A percentile compares a stretch with the other conserved stretches of the same genome.
Conservation (phyloP, 2,888 invertebrate genomes). For the Tinea pellionella region DNA sequence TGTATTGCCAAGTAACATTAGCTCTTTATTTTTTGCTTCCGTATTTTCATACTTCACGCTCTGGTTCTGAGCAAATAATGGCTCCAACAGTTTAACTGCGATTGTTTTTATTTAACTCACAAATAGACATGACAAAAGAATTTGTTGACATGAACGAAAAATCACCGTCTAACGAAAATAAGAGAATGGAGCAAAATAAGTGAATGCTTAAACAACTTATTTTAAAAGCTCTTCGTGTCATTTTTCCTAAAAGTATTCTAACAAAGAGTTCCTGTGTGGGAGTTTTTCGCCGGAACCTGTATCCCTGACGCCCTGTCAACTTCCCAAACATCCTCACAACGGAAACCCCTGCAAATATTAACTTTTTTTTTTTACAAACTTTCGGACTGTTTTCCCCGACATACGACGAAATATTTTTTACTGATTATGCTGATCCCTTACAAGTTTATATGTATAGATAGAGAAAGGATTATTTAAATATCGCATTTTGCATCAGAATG, state of each 20-base stretch:
- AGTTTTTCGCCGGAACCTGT: background rate
- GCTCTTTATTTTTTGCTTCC: background rate
- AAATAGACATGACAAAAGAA: background rate
- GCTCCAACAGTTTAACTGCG: background rate
- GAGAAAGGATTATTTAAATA: background rate
- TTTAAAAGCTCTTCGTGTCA: slow-evolving; percentile 26
- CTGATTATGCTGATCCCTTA: slow-evolving; percentile 5
- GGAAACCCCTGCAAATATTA: slow-evolving; percentile 10
- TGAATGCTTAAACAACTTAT: slow-evolving; percentile 39
- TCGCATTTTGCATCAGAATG: no score
- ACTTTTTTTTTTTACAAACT: slow-evolving; percentile 8
- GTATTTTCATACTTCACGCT: background rate
- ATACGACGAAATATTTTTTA: background rate
- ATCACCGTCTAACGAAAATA: background rate
- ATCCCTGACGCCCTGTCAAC: background rate
- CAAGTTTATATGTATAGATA: background rate
- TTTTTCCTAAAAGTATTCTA: slow-evolving; percentile 26
- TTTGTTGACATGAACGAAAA: background rate
- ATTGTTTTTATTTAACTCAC: background rate
- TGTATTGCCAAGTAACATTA: background rate
- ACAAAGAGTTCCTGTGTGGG: slow-evolving; percentile 18
- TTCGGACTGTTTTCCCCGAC: background rate
- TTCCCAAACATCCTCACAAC: background rate
- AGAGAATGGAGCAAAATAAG: background rate
- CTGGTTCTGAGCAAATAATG: background rate